phyloP scores from a whole-genome alignment of 2,888 invertebrate genomes.

The Ichneumon xanthorius region DNA sequence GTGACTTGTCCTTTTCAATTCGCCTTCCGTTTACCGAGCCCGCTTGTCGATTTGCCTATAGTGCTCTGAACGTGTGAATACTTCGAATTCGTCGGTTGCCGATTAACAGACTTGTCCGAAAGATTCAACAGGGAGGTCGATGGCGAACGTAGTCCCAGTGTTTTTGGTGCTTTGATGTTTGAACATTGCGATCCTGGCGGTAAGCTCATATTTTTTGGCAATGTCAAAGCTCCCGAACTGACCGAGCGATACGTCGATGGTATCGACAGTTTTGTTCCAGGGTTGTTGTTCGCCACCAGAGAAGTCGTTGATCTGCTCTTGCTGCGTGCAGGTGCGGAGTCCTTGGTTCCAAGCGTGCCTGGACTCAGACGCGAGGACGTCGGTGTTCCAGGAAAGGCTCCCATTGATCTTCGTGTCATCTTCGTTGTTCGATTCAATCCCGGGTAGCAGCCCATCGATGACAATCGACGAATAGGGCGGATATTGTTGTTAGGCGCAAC shows the following conservation, averaged over 20 bases:
- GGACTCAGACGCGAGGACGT: constrained; percentile 69
- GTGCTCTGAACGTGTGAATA: constrained; percentile 74
- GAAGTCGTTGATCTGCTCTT: constrained; percentile 39
- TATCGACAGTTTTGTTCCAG: constrained; percentile 35
- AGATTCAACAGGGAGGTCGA: constrained; percentile 27
- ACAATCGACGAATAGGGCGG: constrained; percentile 69
- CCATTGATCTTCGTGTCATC: constrained; percentile 56
- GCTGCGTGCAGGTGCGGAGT: constrained; percentile 3
- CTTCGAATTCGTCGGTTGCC: constrained; percentile 69
- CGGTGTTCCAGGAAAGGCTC: constrained; percentile 68
- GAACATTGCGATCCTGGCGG: constrained; percentile 1
- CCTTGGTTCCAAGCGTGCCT: constrained; percentile 39
- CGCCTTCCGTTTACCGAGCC: constrained; percentile 60
- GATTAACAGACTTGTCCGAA: constrained; percentile 21
- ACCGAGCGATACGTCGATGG: constrained; percentile 47
- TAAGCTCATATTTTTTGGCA: constrained; percentile 50
- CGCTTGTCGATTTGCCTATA: constrained; percentile 69
- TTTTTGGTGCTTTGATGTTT: constrained; percentile 27
- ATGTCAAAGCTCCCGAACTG: constrained; percentile 44
- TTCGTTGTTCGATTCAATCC: constrained; percentile 60
- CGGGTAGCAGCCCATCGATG: constrained; percentile 60
- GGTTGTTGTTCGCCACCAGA: constrained; percentile 4
- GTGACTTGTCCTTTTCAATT: constrained; percentile 31
- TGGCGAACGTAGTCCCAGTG: constrained; percentile 31
- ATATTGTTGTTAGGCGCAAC: constrained; percentile 39